Percentiles rank a stretch among this genome's conserved stretches.
These are phyloP conservation scores for Zaprionus lachaisei DNA, from an alignment of 1,140 invertebrate genomes.

Conservation along the genomic window DNA sequence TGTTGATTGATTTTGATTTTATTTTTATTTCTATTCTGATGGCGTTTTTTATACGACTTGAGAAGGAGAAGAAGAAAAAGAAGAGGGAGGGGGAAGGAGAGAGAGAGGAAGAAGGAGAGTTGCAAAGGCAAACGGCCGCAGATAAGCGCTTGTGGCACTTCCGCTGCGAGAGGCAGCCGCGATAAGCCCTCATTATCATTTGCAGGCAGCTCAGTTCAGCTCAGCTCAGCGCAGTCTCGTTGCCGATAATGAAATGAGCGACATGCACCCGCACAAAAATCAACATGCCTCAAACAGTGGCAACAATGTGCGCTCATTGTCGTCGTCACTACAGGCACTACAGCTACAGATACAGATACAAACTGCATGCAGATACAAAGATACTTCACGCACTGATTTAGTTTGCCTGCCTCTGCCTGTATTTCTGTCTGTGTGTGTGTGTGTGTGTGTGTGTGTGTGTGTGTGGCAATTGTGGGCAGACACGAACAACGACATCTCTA, in stretches of 20 bases:
- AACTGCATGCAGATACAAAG: constrained; percentile 43
- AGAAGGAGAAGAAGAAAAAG: neutral
- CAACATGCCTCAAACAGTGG: constrained; percentile 25
- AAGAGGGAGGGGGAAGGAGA: neutral
- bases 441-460: neutral
- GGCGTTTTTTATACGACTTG: neutral
- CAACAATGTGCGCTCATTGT: constrained; percentile 77
- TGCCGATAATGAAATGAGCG: constrained; percentile 73
- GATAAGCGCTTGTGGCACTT: constrained; percentile 39
- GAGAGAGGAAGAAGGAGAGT: neutral
- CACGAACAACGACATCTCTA: constrained; percentile 71
- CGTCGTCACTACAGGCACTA: constrained; percentile 27
- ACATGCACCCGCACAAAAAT: constrained; percentile 75
- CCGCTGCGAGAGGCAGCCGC: constrained; percentile 14
- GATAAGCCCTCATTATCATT: constrained; percentile 82
- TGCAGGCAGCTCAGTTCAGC: constrained; percentile 29
- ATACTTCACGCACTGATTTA: constrained; percentile 76
- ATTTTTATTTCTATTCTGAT: constrained; percentile 10
- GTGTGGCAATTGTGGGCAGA: constrained; percentile 64
- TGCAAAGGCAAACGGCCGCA: accelerated
- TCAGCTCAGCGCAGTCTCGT: neutral
- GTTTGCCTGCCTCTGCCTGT: constrained; percentile 38
- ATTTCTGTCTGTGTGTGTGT: neutral
- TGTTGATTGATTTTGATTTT: constrained; percentile 77
- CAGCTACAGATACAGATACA: constrained; percentile 14